Percentiles rank a stretch among this genome's conserved stretches.
These are phyloP conservation scores for Crotalus tigris DNA, from an alignment of 2,113 vertebrate genomes.

Conservation along the genomic window DNA sequence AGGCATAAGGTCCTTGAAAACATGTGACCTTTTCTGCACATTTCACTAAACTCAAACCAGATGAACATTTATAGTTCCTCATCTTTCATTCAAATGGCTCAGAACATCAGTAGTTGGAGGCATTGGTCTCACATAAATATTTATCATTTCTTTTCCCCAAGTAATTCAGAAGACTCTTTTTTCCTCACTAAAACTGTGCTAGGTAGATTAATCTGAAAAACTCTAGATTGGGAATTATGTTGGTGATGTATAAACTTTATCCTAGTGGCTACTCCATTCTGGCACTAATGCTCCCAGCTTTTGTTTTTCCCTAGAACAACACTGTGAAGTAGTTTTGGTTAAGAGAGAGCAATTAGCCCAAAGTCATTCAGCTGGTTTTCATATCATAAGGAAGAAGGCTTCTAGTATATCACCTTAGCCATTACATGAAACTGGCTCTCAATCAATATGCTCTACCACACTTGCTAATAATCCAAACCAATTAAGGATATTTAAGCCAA, in stretches of 20 bases:
- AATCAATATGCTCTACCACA: neutral
- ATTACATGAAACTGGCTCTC: neutral
- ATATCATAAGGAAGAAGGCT: neutral
- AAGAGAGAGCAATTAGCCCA: neutral
- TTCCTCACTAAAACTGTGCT: neutral
- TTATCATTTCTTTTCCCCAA: neutral
- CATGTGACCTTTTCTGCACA: slow-evolving; percentile 73
- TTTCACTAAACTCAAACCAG: slow-evolving; percentile 76
- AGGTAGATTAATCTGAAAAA: neutral
- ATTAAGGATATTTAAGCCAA: neutral
- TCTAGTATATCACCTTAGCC: neutral
- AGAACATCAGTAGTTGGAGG: slow-evolving; percentile 52
- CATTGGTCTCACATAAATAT: slow-evolving; percentile 22
- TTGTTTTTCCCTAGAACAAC: neutral
- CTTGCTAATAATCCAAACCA: neutral
- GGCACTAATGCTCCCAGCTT: neutral
- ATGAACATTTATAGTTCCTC: slow-evolving; percentile 72
- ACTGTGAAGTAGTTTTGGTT: neutral
- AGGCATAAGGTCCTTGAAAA: slow-evolving; percentile 71
- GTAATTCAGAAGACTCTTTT: neutral
- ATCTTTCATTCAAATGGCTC: slow-evolving; percentile 58
- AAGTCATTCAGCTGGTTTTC: neutral
- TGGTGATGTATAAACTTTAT: neutral
- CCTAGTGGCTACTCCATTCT: neutral
- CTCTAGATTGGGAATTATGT: neutral